These are phyloP conservation scores for Alectoris magna DNA, from an alignment of 2,797 vertebrate genomes.

Conservation along the genomic window DNA sequence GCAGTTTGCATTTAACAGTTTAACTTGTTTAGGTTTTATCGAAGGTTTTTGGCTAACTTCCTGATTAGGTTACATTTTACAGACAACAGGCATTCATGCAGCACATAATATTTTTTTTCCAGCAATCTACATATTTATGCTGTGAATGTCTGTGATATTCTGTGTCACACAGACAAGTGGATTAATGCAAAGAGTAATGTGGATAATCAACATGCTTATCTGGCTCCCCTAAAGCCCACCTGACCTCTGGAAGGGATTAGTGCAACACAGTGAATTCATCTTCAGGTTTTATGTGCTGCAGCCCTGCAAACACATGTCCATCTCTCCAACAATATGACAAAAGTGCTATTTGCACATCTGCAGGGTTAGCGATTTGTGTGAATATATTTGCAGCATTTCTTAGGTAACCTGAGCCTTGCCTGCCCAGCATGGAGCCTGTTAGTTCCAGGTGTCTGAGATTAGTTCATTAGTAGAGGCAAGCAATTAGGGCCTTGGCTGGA, in stretches of 20 bases:
- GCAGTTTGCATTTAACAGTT: background rate
- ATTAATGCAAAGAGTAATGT: conserved; percentile 41
- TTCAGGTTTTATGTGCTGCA: conserved; percentile 56
- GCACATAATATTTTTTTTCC: background rate
- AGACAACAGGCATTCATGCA: background rate
- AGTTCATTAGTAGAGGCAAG: conserved; percentile 60
- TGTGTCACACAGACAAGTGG: conserved; percentile 1
- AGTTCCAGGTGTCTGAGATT: conserved; percentile 72
- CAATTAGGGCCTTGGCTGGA: conserved; percentile 49
- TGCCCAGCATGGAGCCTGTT: conserved; percentile 49
- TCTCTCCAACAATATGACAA: conserved; percentile 50
- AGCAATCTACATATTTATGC: conserved; percentile 17
- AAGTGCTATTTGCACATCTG: conserved; percentile 69
- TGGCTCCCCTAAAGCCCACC: conserved; percentile 46
- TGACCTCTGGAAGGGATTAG: conserved; percentile 64
- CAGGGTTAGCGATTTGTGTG: conserved; percentile 48
- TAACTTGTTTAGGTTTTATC: background rate
- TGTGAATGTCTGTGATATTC: background rate
- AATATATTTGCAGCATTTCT: conserved; percentile 55
- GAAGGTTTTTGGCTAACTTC: background rate
- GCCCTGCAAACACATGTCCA: conserved; percentile 47
- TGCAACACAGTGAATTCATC: conserved; percentile 50
- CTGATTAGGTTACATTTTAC: conserved; percentile 25
- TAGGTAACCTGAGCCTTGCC: conserved; percentile 46
- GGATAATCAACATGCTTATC: conserved; percentile 38